phyloP scores from a whole-genome alignment of 37 sponge, comb jelly and placozoan genomes.

The Ephydatia muelleri region DNA sequence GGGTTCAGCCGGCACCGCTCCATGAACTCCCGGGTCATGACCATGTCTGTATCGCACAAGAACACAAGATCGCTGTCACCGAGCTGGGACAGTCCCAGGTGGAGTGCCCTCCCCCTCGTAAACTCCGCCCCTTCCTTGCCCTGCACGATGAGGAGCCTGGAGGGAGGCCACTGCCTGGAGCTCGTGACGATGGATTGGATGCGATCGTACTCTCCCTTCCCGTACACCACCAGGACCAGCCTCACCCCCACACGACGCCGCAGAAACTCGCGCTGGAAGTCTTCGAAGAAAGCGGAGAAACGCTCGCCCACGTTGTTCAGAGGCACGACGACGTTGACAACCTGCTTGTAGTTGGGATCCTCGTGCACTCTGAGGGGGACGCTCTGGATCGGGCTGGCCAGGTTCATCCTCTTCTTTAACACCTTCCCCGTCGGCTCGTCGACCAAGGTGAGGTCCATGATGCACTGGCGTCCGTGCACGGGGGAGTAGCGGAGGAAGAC shows the following conservation, averaged over 20 bases:
- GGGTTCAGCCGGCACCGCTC: conserved; percentile 44
- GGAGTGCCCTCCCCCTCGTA: conserved; percentile 23
- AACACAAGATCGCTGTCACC: conserved; percentile 25
- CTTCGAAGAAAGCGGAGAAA: conserved; percentile 7
- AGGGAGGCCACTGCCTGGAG: conserved; percentile 1
- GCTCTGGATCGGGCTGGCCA: not conserved
- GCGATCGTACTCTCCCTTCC: not conserved
- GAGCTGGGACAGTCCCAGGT: conserved; percentile 12
- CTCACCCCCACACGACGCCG: not conserved
- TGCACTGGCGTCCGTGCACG: conserved; percentile 51
- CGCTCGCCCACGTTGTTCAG: conserved; percentile 20
- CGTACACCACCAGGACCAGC: conserved; percentile 33
- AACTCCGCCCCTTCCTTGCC: conserved; percentile 10
- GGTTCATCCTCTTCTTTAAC: not conserved
- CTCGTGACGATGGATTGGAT: not conserved
- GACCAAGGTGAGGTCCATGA: conserved; percentile 34
- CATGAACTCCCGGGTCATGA: conserved; percentile 11
- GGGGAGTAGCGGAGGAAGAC: conserved; percentile 70
- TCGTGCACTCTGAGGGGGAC: not conserved
- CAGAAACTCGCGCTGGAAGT: not conserved
- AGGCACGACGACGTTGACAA: conserved; percentile 23
- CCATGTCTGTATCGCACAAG: conserved; percentile 34
- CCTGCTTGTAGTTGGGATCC: not conserved
- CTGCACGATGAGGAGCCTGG: conserved; percentile 5
- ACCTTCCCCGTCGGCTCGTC: not conserved